A percentile compares a stretch with the other conserved stretches of the same genome.
Conservation (phyloP, 2,888 invertebrate genomes). For the Mechanitis messenoides region DNA sequence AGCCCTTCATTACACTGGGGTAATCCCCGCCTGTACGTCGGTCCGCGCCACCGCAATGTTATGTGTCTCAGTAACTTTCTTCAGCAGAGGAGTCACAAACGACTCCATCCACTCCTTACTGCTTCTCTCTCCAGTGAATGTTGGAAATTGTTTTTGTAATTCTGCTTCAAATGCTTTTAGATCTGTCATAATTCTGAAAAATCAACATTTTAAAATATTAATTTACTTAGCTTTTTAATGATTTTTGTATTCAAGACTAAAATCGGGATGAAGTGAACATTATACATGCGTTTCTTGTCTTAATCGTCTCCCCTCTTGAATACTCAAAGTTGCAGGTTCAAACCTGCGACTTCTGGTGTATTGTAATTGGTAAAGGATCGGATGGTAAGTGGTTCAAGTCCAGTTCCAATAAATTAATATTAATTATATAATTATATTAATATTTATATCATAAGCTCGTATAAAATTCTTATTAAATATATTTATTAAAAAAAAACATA, state of each 20-base stretch:
- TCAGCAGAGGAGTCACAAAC: constrained; percentile 70
- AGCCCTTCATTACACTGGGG: constrained; percentile 12
- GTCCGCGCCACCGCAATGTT: constrained; percentile 31
- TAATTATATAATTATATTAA: too few species aligned
- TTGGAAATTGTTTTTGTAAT: constrained; percentile 68
- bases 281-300: too few species aligned
- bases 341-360: too few species aligned
- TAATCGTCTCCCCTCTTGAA: too few species aligned
- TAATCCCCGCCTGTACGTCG: constrained; percentile 32
- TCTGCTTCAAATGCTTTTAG: constrained; percentile 71
- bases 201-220: constrained; percentile 1
- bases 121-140: constrained; percentile 75
- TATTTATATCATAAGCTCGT: too few species aligned
- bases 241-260: not conserved
- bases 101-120: constrained; percentile 79
- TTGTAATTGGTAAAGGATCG: too few species aligned
- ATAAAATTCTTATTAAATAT: too few species aligned
- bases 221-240: not conserved
- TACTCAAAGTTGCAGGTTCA: too few species aligned
- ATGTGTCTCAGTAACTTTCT: constrained; percentile 62
- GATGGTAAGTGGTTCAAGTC: too few species aligned
- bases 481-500: too few species aligned
- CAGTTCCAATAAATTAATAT: too few species aligned
- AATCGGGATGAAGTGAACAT: constrained; percentile 24
- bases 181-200: constrained; percentile 68